Evolutionary conservation across 2,888 invertebrate genomes (phyloP), one percentile per base, ranked within the genome.

Genomic region (Parnassius apollo): DNA sequence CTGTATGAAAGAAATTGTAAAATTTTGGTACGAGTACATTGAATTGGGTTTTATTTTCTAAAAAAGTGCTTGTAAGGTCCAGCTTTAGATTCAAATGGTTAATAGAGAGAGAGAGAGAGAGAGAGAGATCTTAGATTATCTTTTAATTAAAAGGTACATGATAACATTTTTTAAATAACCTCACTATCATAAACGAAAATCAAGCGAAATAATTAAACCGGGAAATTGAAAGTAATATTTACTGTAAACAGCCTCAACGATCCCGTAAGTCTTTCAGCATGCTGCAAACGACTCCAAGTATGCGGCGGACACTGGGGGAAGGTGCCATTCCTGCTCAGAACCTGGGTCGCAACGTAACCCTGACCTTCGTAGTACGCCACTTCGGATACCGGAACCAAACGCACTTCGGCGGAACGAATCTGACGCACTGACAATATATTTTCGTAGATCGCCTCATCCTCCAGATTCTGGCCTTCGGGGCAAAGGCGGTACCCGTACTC

Each of bases 251-350:
- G 77, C 61, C 84, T 80, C 65, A 91, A 73, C 46, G 91, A 91
- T 68, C 89, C 90, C 25, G 86, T 87, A 70, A 81, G 81, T 64
- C 87, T 78, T 75, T 76, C 82, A 42, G 89, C 86, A 54, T 86
- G 85, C 77, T 91, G 91, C 70, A 91, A 77, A 2, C 91, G 82
- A 66, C 90, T 88, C 91, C 91, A 91, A 50, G 91, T 88, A 74
- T 88, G 87, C 64, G 90, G 92, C n/a, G 92, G 86, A 65, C 88
- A 90, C 74, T 92, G 92, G 49, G 92, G 92, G 71, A 92, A 92
- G 66, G 92, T 92, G 57, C 92, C 92, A 70, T 91, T 92, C 71
- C 88, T 84, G 76, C 91, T 90, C 62, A 91, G 80, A 71, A 91
- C 86, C 75, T 90, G 90, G 69, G 91, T 90, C 58, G 90, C 90